Base-by-base conservation (phyloP, 92 coral and sea anemone genomes). In the Paragorgia papillata region DNA sequence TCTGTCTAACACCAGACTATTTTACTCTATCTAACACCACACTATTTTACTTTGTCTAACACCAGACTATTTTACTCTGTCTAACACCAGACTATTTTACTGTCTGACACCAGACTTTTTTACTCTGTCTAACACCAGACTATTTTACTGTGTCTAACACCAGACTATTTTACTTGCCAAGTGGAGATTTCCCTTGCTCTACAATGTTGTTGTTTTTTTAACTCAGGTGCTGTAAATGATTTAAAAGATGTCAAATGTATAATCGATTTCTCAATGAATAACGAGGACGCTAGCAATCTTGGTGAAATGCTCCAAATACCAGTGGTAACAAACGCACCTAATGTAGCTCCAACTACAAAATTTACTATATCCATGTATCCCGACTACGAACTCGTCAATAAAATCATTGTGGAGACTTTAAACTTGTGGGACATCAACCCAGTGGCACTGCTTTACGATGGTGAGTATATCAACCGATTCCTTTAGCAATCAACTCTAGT, bases 361-460 rank as follows among this genome's bases (percentile, higher is more conserved):
- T 71, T 71, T 35, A 55, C 63, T 13, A 40, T 71, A 1, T 71
- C 78, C 1, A 71, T 71, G 78, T 54, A 71, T 15, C 78, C 78
- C 21, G 65, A 55, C 49, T 71, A 51, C 31, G 78, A 71, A 32
- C n/a, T 51, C 1, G 51, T 33, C 4, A 71, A 71, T 22, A 19
- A 33, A 5, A 41, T 54, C 0, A 71, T 35, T 46, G 64, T 71
- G 37, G 50, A 71, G 22, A 19, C 31, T 3, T 37, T 71, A 33
- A 71, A 71, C 1, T 55, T 34, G 32, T 71, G 78, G 78, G 14
- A 71, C 18, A 12, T 53, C 17, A 18, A 34, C 8, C 62, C 28
- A 32, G 78, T 54, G 53, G 78, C 78, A 19, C 51, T 71, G 35
- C 4, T 71, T 57, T 71, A 71, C n/a, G 78, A 71, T 32, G 64